Conservation (phyloP, 2,113 vertebrate genomes). For the Pampusana beccarii region DNA sequence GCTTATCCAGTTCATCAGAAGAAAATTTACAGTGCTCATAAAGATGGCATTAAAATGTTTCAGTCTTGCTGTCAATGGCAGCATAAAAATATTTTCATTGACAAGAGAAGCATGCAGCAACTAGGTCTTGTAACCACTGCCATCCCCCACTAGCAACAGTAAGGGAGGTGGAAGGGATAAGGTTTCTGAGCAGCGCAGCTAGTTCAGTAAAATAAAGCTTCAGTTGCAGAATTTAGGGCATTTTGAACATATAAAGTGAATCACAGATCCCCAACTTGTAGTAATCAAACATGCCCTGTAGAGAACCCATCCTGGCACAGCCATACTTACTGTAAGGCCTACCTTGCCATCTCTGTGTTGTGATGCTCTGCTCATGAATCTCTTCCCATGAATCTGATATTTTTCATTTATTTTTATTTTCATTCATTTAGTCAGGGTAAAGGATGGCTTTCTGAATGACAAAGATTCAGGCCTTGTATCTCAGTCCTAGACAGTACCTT, state of each 20-base stretch:
- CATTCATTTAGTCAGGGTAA: neutral
- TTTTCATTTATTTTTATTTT: neutral
- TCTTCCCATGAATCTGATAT: neutral
- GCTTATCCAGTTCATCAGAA: neutral
- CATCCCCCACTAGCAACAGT: neutral
- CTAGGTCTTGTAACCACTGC: neutral
- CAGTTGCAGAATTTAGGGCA: neutral
- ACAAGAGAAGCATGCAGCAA: neutral
- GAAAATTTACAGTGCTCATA: neutral
- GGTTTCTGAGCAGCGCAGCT: neutral
- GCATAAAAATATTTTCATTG: neutral
- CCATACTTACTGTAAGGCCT: neutral
- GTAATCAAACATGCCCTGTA: neutral
- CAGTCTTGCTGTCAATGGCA: neutral
- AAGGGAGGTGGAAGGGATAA: neutral
- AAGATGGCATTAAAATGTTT: neutral
- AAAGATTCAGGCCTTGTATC: accelerated
- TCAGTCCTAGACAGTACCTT: neutral
- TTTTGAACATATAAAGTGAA: neutral
- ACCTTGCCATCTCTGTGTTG: neutral
- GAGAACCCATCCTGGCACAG: neutral
- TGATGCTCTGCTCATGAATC: neutral
- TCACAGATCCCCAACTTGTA: neutral
- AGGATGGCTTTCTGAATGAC: neutral
- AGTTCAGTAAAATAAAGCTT: neutral